Evolutionary conservation across 2,113 vertebrate species (phyloP), one percentile per base, ranked within the genome.

Genomic region (Parus major): DNA sequence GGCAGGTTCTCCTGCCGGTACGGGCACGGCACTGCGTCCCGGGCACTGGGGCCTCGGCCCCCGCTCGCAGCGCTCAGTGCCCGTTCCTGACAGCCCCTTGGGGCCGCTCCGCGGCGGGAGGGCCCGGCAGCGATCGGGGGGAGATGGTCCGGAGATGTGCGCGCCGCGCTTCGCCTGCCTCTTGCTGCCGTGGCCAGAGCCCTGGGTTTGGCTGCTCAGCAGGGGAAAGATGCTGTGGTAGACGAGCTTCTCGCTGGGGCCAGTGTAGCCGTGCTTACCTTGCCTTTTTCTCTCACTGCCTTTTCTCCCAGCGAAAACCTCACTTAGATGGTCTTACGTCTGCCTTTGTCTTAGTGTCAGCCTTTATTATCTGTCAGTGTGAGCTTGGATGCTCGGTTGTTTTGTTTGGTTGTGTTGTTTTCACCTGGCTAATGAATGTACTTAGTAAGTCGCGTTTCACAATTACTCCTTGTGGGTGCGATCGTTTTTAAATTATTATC

Each of bases 191-290:
- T 3, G 0, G 24, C 3, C 24, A 1, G 21, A 41, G 2, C 24
- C 27, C 21, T 27, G 3, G 0, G 2, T 12, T 27, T 2, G 46
- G n/a, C 39, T 29, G 5, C 2, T 39, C 27, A 0, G 6, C n/a
- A 5, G 31, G 1, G 20, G 7, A 23, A 10, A 15, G 42, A 0
- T 10, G 3, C 33, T 1, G 10, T 0, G 18, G 10, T 1, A 1
- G 11, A 15, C 3, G 39, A 44, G 22, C 16, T 71, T 3, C 44
- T 3, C 41, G 6, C 10, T 23, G 78, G 23, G 33, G 52, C 12
- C 12, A 0, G 16, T 28, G 27, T 13, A 2, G 1, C 63, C 5
- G 3, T 25, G 8, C 31, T 8, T 36, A 1, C 7, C 9, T 50
- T 24, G n/a, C 28, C 2, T 49, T 46, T 41, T 20, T 49, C 7